These are phyloP conservation scores for Planiliza haematocheilus DNA, from an alignment of 2,113 vertebrate genomes.

Conservation along the genomic window DNA sequence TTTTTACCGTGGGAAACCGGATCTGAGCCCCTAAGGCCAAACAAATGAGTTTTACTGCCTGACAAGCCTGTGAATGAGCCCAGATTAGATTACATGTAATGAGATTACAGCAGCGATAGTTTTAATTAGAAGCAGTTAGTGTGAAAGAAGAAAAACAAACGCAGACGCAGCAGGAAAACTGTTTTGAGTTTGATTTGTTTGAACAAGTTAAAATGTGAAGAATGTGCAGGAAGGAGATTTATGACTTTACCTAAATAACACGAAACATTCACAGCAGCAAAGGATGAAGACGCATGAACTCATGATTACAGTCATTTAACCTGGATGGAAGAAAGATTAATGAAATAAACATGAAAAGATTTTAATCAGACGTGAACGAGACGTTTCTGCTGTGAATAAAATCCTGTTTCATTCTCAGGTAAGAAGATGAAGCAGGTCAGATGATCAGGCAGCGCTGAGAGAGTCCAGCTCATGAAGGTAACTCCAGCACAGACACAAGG, in stretches of 20 bases:
- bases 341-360: neutral
- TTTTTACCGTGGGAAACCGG: slow-evolving; percentile 89
- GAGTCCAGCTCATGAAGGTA: no score
- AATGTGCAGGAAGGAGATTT: slow-evolving; percentile 3
- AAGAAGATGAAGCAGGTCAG: no score
- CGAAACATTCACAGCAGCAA: slow-evolving; percentile 11
- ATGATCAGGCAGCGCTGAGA: no score
- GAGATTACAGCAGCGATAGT: slow-evolving; percentile 56
- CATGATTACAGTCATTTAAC: neutral
- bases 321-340: neutral
- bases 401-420: no score
- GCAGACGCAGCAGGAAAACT: slow-evolving; percentile 27
- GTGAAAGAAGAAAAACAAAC: slow-evolving; percentile 52
- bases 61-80: neutral
- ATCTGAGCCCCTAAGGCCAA: slow-evolving; percentile 83
- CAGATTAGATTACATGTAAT: slow-evolving; percentile 45
- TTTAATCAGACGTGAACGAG: no score
- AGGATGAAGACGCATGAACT: neutral
- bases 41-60: slow-evolving; percentile 58
- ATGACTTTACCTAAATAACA: slow-evolving; percentile 5
- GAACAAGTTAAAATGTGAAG: slow-evolving; percentile 18
- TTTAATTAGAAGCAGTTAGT: slow-evolving; percentile 54
- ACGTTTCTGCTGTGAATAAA: no score
- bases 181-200: slow-evolving; percentile 40
- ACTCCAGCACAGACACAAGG: no score